A percentile compares a stretch with the other conserved stretches of the same genome.
Conservation (phyloP, 2,797 vertebrate genomes). For the Onychomys arenicola region DNA sequence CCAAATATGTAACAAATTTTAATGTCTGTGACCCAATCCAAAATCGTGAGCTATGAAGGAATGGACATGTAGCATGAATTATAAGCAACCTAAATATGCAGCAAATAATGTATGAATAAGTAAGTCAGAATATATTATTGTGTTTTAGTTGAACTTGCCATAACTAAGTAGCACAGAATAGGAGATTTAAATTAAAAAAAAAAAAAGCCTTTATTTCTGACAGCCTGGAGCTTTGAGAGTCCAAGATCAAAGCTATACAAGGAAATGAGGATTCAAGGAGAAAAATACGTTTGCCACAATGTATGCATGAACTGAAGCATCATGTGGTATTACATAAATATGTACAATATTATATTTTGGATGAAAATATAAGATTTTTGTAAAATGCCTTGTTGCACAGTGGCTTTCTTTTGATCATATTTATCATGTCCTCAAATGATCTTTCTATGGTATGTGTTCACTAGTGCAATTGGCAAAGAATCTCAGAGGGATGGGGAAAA, state of each 20-base stretch:
- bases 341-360: neutral
- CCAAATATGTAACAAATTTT: neutral
- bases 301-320: neutral
- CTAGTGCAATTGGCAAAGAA: no score
- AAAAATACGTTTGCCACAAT: no score
- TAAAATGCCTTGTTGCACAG: neutral
- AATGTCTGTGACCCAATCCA: no score
- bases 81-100: neutral
- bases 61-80: neutral
- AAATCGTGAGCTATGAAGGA: neutral
- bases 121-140: neutral
- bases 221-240: neutral
- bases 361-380: neutral
- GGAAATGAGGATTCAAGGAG: neutral
- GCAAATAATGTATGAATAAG: neutral
- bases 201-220: neutral
- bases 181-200: neutral
- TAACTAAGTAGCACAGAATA: neutral
- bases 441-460: neutral
- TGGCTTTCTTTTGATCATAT: neutral
- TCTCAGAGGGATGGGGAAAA: no score
- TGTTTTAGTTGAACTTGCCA: neutral
- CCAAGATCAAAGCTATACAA: neutral
- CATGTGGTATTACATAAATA: neutral
- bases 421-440: neutral